These are phyloP conservation scores for Apostichopus leukothele DNA, from an alignment of 53 echinoderm and acorn worm species.

Conservation along the genomic window DNA sequence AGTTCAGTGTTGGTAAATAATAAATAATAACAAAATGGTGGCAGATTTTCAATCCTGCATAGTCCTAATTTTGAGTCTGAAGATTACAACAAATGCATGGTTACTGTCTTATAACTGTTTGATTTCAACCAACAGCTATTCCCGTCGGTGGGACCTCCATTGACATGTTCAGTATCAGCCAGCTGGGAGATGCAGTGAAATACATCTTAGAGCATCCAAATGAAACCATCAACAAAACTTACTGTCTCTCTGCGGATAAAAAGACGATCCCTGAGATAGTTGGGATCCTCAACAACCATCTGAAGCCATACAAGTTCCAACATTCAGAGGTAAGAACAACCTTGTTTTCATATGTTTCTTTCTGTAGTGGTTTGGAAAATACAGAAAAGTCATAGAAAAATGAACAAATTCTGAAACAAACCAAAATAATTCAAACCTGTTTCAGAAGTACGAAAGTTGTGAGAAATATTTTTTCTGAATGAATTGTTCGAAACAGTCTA, in stretches of 20 bases:
- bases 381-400: too few relatives aligned
- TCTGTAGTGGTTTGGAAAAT: too few relatives aligned
- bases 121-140: slow-evolving; percentile 55
- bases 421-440: too few relatives aligned
- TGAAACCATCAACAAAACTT: slow-evolving; percentile 70
- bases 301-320: slow-evolving; percentile 68
- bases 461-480: too few relatives aligned
- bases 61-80: too few relatives aligned
- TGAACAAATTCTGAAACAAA: too few relatives aligned
- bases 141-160: slow-evolving; percentile 71
- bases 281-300: slow-evolving; percentile 59
- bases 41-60: too few relatives aligned
- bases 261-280: slow-evolving; percentile 70
- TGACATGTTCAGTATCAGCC: slow-evolving; percentile 66
- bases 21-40: too few relatives aligned
- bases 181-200: slow-evolving; percentile 69
- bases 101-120: neutral
- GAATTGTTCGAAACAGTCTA: too few relatives aligned
- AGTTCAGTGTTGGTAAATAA: too few relatives aligned
- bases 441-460: too few relatives aligned
- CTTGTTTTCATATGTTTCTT: neutral
- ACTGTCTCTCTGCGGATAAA: slow-evolving; percentile 73
- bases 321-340: slow-evolving; percentile 59
- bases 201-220: slow-evolving; percentile 74
- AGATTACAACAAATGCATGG: too few relatives aligned